Evolutionary conservation across 1,140 invertebrate species (phyloP).

Genomic region (Metopolophium dirhodum): DNA sequence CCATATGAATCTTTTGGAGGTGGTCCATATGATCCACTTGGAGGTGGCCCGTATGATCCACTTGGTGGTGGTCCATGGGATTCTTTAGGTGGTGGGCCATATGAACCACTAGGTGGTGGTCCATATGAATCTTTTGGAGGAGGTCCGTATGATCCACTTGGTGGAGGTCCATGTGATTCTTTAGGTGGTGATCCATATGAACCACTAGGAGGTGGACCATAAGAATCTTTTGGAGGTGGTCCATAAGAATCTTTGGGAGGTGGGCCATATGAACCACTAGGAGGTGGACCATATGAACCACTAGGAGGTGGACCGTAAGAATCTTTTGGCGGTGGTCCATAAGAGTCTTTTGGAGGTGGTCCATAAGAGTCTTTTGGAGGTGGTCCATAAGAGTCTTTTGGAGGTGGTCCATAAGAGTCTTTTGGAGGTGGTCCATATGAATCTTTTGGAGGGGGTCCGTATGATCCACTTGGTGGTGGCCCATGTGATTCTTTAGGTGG

Average conservation of each 20-base stretch:
- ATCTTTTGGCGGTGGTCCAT: not conserved
- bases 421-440: conserved; percentile 59
- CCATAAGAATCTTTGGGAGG: not conserved
- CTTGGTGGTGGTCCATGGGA: not conserved
- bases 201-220: not conserved
- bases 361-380: conserved; percentile 33
- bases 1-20: conserved; percentile 59
- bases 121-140: not conserved
- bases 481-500: conserved; percentile 59
- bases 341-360: conserved; percentile 8
- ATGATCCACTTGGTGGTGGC: conserved; percentile 58
- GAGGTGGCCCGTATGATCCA: conserved; percentile 61
- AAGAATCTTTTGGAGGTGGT: not conserved
- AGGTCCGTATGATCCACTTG: not conserved
- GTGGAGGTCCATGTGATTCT: too few species aligned
- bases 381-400: conserved; percentile 33
- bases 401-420: not conserved
- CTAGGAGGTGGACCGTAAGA: not conserved
- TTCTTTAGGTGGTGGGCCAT: conserved; percentile 57
- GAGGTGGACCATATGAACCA: not conserved
- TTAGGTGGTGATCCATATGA: conserved; percentile 40
- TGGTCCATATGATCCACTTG: conserved; percentile 60
- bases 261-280: not conserved
- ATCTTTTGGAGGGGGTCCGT: conserved; percentile 52
- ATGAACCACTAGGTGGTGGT: conserved; percentile 52